Percentiles rank a stretch among this genome's conserved stretches.
Conservation (phyloP, 2,797 vertebrate species). For the Lithobates pipiens region DNA sequence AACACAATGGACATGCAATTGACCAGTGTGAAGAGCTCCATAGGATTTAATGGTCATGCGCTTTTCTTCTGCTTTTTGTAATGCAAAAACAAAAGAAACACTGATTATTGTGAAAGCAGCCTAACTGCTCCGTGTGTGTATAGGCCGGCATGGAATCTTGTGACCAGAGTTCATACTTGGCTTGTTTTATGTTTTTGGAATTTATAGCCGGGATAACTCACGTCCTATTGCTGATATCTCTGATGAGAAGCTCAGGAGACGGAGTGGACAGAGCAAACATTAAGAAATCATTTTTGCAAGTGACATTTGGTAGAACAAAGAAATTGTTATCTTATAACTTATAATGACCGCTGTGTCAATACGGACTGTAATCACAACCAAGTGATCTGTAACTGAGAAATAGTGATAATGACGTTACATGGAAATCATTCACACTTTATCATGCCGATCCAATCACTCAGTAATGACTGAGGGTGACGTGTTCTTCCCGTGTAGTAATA, state of each 20-base stretch:
- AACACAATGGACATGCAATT: no score
- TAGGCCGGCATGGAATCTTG: no score
- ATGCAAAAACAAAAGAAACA: no score
- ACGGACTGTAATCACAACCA: background rate
- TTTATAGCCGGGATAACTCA: background rate
- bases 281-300: background rate
- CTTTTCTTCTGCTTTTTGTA: no score
- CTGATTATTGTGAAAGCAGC: no score
- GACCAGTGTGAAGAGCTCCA: no score
- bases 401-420: slow-evolving; percentile 21
- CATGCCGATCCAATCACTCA: slow-evolving; percentile 17
- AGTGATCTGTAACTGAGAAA: slow-evolving; percentile 2
- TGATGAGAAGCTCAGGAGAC: background rate
- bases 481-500: background rate
- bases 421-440: background rate
- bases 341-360: slow-evolving; percentile 1
- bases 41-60: no score
- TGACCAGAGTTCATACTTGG: no score
- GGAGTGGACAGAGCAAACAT: background rate
- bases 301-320: slow-evolving; percentile 24
- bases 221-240: background rate
- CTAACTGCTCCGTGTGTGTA: no score
- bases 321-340: slow-evolving; percentile 4
- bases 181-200: no score
- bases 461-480: slow-evolving; percentile 17